Conservation (phyloP, 2,888 invertebrate genomes). For the Lithodes maja region DNA sequence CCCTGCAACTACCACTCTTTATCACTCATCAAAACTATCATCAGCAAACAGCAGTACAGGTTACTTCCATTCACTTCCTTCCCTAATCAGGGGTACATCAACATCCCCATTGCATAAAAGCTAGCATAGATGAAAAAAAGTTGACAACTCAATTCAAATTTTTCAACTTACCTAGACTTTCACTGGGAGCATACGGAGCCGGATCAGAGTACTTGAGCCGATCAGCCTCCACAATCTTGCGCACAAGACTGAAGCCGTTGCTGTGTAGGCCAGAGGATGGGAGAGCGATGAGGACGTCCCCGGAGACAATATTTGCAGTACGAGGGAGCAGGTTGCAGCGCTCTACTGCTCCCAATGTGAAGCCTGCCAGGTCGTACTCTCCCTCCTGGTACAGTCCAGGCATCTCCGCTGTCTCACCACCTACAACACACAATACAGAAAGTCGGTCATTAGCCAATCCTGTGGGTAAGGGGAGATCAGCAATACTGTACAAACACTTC, state of each 20-base stretch:
- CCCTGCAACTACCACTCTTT: too few species aligned
- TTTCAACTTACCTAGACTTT: slow-evolving; percentile 61
- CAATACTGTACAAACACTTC: too few species aligned
- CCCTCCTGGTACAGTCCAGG: slow-evolving; percentile 91
- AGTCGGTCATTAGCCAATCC: too few species aligned
- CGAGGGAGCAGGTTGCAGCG: slow-evolving; percentile 83
- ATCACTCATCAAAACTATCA: too few species aligned
- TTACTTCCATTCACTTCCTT: too few species aligned
- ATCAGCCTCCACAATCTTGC: slow-evolving; percentile 83
- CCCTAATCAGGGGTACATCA: too few species aligned
- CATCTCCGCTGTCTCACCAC: slow-evolving; percentile 98
- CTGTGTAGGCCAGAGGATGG: slow-evolving; percentile 95
- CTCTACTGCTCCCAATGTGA: slow-evolving; percentile 95
- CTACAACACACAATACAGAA: slow-evolving; percentile 75
- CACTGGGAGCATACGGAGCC: slow-evolving; percentile 66
- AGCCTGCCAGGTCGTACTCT: slow-evolving; percentile 97
- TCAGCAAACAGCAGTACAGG: too few species aligned
- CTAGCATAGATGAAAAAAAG: too few species aligned
- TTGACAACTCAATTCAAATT: too few species aligned
- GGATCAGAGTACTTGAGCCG: slow-evolving; percentile 76
- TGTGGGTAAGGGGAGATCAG: too few species aligned
- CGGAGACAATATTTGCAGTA: slow-evolving; percentile 80
- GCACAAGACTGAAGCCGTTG: slow-evolving; percentile 93
- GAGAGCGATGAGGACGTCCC: slow-evolving; percentile 89
- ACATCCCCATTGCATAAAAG: too few species aligned